Conservation (phyloP, 2,797 vertebrate genomes). For the Chelon labrosus region DNA sequence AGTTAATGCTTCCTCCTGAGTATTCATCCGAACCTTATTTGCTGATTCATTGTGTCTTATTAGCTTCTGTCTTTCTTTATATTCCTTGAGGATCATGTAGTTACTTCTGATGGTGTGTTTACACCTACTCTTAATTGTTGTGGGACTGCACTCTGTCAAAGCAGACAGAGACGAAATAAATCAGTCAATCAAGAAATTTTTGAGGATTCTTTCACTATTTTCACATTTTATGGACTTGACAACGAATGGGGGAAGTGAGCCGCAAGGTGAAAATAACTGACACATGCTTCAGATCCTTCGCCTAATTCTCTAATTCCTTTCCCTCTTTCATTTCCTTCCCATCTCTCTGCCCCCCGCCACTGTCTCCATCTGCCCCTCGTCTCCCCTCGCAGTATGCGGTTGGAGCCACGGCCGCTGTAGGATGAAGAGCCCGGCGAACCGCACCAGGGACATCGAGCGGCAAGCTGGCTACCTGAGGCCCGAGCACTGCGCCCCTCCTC, state of each 20-base stretch:
- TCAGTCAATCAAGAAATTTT: background rate
- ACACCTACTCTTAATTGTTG: slow-evolving; percentile 17
- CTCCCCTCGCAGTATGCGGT: slow-evolving; percentile 84
- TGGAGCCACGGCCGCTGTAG: slow-evolving; percentile 86
- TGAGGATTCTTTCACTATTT: no score
- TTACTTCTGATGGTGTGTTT: slow-evolving; percentile 17
- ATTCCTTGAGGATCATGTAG: background rate
- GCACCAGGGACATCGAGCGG: slow-evolving; percentile 96
- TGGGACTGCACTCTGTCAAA: background rate
- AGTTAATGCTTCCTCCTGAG: slow-evolving; percentile 17
- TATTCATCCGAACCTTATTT: slow-evolving; percentile 12
- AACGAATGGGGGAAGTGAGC: background rate
- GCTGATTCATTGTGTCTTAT: slow-evolving; percentile 32
- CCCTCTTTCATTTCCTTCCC: slow-evolving; percentile 6
- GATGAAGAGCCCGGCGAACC: slow-evolving; percentile 88
- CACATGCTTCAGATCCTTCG: background rate
- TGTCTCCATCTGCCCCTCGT: slow-evolving; percentile 35
- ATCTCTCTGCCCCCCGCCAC: slow-evolving; percentile 2
- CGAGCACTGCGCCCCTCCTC: slow-evolving; percentile 93
- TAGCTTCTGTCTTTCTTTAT: slow-evolving; percentile 10
- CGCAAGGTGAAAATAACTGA: background rate
- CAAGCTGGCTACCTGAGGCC: slow-evolving; percentile 94
- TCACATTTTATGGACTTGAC: no score
- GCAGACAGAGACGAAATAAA: background rate
- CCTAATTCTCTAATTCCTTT: slow-evolving; percentile 15